Base-by-base conservation (phyloP, 2,888 invertebrate species). In the Metopia argyrocephala region DNA sequence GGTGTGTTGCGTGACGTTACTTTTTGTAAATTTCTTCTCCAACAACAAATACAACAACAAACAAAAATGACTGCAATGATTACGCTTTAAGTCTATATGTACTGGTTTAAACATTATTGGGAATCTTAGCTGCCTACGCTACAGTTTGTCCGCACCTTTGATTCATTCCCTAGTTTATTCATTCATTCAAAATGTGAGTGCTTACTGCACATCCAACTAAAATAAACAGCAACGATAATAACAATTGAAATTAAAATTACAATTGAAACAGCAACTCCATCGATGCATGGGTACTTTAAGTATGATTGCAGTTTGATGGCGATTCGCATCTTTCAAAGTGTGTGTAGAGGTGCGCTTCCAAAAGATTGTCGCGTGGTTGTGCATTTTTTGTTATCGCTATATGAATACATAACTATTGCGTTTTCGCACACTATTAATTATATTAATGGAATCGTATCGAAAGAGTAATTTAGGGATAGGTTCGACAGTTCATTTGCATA, bases 1-100 rank as follows among this genome's bases (percentile, higher is more conserved):
- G 84, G 84, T 84, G 84, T 84, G 84, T 83, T 83, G 81, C 83
- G 80, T 83, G 84, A 83, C 83, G 78, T 75, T 74, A 62, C 69
- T 50, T 76, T 70, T 78, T 70, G 71, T 78, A 59, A 80, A 81
- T 68, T 80, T 78, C 48, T 62, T 78, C 71, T 73, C 70, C 64
- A 81, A 52, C 66, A 79, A 66, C 61, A 81, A 52, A 61, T 75
- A 61, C 61, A 64, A 70, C 61, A 50, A 74, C 65, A 81, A 69
- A 65, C 25, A 61, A 27, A 20, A 50, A 48, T 56, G 45, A n/a
- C 57, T 27, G 61, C 70, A 59, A 65, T 38, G 50, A 70, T 59
- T 54, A 74, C 50, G 79, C 66, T 65, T 75, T 66, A 81, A 68
- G 74, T 70, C n/a, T n/a, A n/a, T n/a, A 70, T 81, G 69, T 74